Conservation (phyloP, 2,797 vertebrate genomes). For the Salmo trutta region DNA sequence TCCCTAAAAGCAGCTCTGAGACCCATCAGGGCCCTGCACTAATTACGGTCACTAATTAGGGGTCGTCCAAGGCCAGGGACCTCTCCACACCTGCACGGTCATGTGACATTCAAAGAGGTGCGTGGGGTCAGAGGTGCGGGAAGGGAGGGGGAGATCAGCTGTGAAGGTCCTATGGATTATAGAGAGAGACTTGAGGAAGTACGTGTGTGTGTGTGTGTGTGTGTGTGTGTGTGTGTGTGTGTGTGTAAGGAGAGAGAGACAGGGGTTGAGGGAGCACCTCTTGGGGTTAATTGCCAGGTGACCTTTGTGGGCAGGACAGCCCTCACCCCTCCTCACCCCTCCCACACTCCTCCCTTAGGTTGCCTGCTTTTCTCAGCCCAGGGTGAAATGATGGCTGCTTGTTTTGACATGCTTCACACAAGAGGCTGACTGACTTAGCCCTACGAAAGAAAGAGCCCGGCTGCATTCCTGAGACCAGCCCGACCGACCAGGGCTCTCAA, state of each 20-base stretch:
- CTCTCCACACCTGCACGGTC: constrained; percentile 92
- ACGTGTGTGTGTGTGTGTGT: constrained; percentile 2
- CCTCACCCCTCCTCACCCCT: constrained; percentile 12
- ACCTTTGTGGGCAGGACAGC: constrained; percentile 60
- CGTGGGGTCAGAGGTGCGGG: constrained; percentile 58
- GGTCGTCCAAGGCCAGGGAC: constrained; percentile 71
- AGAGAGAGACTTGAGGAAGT: constrained; percentile 18
- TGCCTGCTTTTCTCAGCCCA: constrained; percentile 54
- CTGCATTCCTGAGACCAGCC: constrained; percentile 66
- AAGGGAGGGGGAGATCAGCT: constrained; percentile 28
- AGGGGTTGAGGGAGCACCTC: constrained; percentile 41
- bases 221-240: constrained; percentile 4
- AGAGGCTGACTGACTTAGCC: constrained; percentile 56
- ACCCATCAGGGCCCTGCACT: constrained; percentile 76
- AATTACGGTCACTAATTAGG: constrained; percentile 93
- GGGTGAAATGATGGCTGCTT: constrained; percentile 70
- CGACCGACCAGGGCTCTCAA: neutral
- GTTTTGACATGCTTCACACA: constrained; percentile 80
- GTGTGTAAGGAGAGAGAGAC: neutral
- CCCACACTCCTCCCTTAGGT: neutral
- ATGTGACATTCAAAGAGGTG: constrained; percentile 82
- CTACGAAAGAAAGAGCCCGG: constrained; percentile 50
- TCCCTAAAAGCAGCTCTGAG: constrained; percentile 76
- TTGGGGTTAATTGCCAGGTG: constrained; percentile 76
- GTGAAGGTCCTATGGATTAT: constrained; percentile 43